A percentile compares a stretch with the other conserved stretches of the same genome.
Evolutionary conservation across 1,140 invertebrate species (phyloP).

Genomic region (Megalopta genalis): DNA sequence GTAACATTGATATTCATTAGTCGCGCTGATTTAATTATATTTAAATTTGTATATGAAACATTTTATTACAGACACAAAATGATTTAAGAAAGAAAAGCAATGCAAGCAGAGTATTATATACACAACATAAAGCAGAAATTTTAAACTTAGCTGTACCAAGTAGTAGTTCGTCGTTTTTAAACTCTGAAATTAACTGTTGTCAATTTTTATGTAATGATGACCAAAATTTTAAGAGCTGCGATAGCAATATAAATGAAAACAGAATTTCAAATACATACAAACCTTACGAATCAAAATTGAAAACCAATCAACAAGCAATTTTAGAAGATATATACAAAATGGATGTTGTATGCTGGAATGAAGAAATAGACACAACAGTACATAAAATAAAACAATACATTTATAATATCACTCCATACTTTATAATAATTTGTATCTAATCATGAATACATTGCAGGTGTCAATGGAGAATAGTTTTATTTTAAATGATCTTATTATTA

Average conservation of each 20-base stretch:
- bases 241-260: constrained; percentile 9
- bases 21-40: not conserved
- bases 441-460: constrained; percentile 6
- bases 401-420: constrained; percentile 5
- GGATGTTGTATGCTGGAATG: constrained; percentile 61
- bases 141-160: constrained; percentile 11
- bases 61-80: constrained; percentile 17
- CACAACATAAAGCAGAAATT: constrained; percentile 10
- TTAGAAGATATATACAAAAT: constrained; percentile 67
- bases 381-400: constrained; percentile 9
- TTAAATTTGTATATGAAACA: not conserved
- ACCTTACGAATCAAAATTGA: constrained; percentile 27
- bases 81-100: constrained; percentile 10
- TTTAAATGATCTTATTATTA: constrained; percentile 51
- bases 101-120: not conserved
- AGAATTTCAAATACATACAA: constrained; percentile 23
- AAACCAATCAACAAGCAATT: constrained; percentile 52
- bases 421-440: not conserved
- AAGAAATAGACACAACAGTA: constrained; percentile 20
- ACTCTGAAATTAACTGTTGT: constrained; percentile 15
- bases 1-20: not conserved
- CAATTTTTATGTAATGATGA: not conserved
- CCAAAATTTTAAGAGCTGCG: constrained; percentile 17
- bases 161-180: not conserved
- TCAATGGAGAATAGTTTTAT: constrained; percentile 19